Evolutionary conservation across 2,113 vertebrate species (phyloP), one percentile per base, ranked within the genome.

Genomic region (Chrysochloris asiatica): DNA sequence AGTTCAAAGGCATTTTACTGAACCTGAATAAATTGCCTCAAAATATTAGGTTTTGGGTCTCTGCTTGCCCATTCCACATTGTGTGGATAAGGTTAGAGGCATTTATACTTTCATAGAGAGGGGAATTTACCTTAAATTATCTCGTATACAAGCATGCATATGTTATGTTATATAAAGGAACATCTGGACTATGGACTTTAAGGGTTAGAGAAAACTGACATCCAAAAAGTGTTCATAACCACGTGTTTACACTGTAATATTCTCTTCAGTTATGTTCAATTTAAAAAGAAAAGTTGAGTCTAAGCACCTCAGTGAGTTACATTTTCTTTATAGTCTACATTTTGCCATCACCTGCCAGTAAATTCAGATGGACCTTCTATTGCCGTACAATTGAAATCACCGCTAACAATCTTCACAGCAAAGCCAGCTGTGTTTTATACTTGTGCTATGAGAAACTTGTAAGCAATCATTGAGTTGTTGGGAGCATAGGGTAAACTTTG

Each of bases 1-100:
- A 94, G 33, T 93, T 95, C 93, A 92, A 84, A 95, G 83, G 4
- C 65, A 86, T 89, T 92, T 93, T 95, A 93, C 76, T 93, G 52
- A 91, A 77, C 48, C 75, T 91, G 81, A 88, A 93, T 86, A 87
- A 87, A 95, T 92, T 71, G 61, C 72, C 41, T 82, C 30, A 30
- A 83, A 84, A 59, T 92, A 83, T 83, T 79, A 89, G 47, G 50
- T 63, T 87, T 71, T 72, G 11, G 26, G 38, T 88, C 84, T 84
- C 83, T 81, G n/a, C 43, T 61, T 90, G 45, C 26, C 38, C 36
- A 56, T 84, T 90, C 63, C 86, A 73, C 36, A 87, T 94, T 41
- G 56, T 65, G 48, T 83, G 56, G 41, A 76, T 94, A 75, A 87
- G 78, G 86, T 93, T 52, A 92, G 50, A 90, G 36, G 12, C 38